A percentile compares a stretch with the other conserved stretches of the same genome.
Evolutionary conservation across 1,140 invertebrate species (phyloP).

Genomic region (Halyomorpha halys): DNA sequence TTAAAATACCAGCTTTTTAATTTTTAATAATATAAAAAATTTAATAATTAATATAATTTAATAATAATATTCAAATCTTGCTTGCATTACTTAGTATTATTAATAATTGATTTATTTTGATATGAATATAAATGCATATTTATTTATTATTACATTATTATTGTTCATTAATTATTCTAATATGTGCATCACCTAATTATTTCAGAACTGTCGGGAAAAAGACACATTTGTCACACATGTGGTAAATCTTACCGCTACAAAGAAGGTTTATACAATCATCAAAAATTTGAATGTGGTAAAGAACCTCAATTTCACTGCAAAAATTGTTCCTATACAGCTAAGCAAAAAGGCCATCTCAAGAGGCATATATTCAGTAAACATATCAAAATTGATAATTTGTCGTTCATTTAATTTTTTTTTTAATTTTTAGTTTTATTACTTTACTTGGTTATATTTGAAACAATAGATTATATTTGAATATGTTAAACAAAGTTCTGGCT

Average conservation of each 20-base stretch:
- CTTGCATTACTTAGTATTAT: no score
- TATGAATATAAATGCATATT: no score
- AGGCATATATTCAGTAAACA: conserved; percentile 16
- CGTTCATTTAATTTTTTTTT: neutral
- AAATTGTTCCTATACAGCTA: conserved; percentile 42
- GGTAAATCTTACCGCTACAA: conserved; percentile 52
- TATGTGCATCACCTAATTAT: neutral
- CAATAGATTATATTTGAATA: no score
- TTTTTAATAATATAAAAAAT: no score
- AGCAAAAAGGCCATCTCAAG: conserved; percentile 37
- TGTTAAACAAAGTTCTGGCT: no score
- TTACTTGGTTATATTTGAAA: no score
- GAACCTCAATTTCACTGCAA: conserved; percentile 46
- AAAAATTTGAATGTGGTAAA: conserved; percentile 46
- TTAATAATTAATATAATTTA: no score
- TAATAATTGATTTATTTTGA: no score
- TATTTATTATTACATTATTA: no score
- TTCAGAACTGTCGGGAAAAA: conserved; percentile 18
- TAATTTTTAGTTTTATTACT: no score
- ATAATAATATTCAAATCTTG: no score
- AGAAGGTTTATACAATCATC: conserved; percentile 38
- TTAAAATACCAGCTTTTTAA: no score
- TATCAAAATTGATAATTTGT: neutral
- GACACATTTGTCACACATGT: conserved; percentile 37
- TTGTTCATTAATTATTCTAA: neutral